A percentile compares a stretch with the other conserved stretches of the same genome.
Conservation (phyloP, 2,113 vertebrate species). For the Rhipidura dahli region DNA sequence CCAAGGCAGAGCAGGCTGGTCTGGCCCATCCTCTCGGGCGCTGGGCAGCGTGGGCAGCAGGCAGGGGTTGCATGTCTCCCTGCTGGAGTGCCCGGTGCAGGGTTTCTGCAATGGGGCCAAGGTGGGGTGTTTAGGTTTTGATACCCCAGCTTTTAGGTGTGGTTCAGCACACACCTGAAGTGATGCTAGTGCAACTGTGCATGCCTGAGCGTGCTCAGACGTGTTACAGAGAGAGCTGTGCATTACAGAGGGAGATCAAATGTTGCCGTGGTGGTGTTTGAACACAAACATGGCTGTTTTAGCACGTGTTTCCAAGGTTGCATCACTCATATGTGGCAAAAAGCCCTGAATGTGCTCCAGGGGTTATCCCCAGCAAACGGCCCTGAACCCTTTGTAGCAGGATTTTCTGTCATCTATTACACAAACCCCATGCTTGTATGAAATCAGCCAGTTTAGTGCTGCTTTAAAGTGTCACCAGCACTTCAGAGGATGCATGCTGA, state of each 20-base stretch:
- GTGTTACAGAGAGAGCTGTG: neutral
- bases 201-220: neutral
- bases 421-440: neutral
- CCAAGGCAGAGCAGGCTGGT: neutral
- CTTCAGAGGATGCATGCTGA: neutral
- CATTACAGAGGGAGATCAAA: neutral
- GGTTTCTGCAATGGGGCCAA: neutral
- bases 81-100: rapidly evolving
- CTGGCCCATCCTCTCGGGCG: neutral
- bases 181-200: neutral
- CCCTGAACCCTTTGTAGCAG: neutral
- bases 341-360: neutral
- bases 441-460: neutral
- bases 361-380: neutral
- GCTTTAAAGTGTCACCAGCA: neutral
- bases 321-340: neutral
- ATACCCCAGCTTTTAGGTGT: neutral
- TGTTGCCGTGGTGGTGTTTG: neutral
- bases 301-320: neutral
- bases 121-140: neutral
- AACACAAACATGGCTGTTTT: neutral
- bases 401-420: neutral
- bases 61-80: rapidly evolving
- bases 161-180: neutral
- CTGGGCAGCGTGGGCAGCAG: neutral